Conservation (phyloP, 2,113 vertebrate genomes). For the Chaetorhynchus papuensis region DNA sequence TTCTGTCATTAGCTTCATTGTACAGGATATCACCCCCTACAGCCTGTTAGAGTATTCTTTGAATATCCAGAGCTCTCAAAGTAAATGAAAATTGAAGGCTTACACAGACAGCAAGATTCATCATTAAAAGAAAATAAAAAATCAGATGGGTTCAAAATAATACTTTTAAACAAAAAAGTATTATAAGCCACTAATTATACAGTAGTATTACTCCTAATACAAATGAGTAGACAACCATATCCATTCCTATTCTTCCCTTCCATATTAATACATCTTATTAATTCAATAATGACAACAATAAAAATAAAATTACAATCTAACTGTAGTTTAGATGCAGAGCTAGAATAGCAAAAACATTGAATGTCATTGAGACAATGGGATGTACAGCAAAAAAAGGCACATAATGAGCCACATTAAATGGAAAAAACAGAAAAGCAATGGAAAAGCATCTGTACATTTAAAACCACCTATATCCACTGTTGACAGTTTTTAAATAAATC, state of each 20-base stretch:
- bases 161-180: slow-evolving; percentile 13
- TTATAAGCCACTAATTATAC: background rate
- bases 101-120: background rate
- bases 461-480: background rate
- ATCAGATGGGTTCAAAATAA: background rate
- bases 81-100: background rate
- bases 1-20: background rate
- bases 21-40: background rate
- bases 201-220: slow-evolving; percentile 39
- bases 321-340: background rate
- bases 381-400: slow-evolving; percentile 10
- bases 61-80: slow-evolving; percentile 7
- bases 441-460: background rate
- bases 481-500: background rate
- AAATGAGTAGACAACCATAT: slow-evolving; percentile 9
- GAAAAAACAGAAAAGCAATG: background rate
- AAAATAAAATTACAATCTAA: background rate
- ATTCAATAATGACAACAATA: background rate
- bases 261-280: slow-evolving; percentile 19
- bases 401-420: background rate
- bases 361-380: slow-evolving; percentile 43
- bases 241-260: background rate
- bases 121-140: background rate
- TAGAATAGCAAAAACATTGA: slow-evolving; percentile 14
- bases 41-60: background rate